These are phyloP conservation scores for Dendrolimus houi DNA, from an alignment of 2,888 invertebrate genomes.

Conservation along the genomic window DNA sequence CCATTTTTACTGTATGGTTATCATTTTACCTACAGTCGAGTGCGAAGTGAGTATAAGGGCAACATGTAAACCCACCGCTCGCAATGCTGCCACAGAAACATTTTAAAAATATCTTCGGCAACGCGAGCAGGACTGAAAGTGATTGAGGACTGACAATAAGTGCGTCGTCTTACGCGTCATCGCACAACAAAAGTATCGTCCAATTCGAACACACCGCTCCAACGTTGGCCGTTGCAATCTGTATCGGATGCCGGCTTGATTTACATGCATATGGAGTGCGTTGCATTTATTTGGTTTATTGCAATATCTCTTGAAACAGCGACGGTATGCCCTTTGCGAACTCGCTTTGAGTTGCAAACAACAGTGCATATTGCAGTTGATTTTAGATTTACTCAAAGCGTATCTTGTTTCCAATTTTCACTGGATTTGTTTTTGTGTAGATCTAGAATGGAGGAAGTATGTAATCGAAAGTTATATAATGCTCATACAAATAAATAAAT, in stretches of 20 bases:
- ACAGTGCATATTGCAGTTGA: slow-evolving; percentile 1
- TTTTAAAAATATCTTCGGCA: no score
- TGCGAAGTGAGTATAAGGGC: no score
- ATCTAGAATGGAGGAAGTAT: no score
- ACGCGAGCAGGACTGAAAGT: no score
- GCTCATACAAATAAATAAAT: no score
- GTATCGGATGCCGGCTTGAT: slow-evolving; percentile 50
- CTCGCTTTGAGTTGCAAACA: slow-evolving; percentile 35
- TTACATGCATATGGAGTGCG: slow-evolving; percentile 61
- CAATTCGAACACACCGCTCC: slow-evolving; percentile 55
- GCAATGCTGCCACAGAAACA: no score
- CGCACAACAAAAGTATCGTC: background rate
- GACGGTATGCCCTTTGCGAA: slow-evolving; percentile 26
- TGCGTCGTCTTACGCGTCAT: slow-evolving; percentile 1
- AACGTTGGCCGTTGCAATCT: slow-evolving; percentile 55
- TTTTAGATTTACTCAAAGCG: background rate
- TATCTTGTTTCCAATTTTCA: background rate
- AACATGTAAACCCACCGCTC: no score
- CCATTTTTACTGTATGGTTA: no score
- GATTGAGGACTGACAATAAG: slow-evolving; percentile 4
- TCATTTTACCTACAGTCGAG: no score
- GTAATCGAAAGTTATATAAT: no score
- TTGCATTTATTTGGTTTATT: slow-evolving; percentile 46
- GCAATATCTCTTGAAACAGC: slow-evolving; percentile 37
- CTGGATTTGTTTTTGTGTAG: no score